phyloP scores from a whole-genome alignment of 2,888 invertebrate species.

The Tiphia femorata region DNA sequence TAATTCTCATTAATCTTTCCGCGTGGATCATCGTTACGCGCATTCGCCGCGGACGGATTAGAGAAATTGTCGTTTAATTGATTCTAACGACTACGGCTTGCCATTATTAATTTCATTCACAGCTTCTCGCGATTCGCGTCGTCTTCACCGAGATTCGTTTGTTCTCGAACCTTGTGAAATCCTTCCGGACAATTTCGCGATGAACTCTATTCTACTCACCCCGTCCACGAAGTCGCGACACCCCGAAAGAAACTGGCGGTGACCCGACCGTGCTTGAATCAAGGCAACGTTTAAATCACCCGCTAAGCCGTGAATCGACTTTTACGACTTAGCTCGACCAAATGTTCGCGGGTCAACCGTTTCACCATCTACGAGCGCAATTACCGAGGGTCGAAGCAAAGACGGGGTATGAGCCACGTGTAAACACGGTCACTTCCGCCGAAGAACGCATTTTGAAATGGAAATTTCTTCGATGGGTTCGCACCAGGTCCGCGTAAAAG shows the following conservation, averaged over 20 bases:
- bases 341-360: slow-evolving; percentile 37
- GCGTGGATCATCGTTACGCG: neutral
- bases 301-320: slow-evolving; percentile 50
- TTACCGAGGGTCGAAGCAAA: slow-evolving; percentile 45
- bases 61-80: too few relatives aligned
- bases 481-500: too few relatives aligned
- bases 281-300: slow-evolving; percentile 63
- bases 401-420: slow-evolving; percentile 25
- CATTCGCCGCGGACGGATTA: slow-evolving; percentile 8
- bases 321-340: slow-evolving; percentile 58
- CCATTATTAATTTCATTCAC: too few relatives aligned
- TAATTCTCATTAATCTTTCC: too few relatives aligned
- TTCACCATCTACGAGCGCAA: slow-evolving; percentile 53
- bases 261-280: slow-evolving; percentile 44
- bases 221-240: slow-evolving; percentile 11
- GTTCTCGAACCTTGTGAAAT: too few relatives aligned
- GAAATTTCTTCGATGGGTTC: too few relatives aligned
- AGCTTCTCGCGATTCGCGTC: too few relatives aligned
- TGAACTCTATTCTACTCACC: slow-evolving; percentile 3
- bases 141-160: too few relatives aligned
- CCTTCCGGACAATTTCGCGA: slow-evolving; percentile 4
- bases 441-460: too few relatives aligned
- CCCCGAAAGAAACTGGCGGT: too few relatives aligned
- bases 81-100: too few relatives aligned
- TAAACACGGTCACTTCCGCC: slow-evolving; percentile 41